Evolutionary conservation across 2,113 vertebrate species (phyloP).

Genomic region (Riparia riparia): DNA sequence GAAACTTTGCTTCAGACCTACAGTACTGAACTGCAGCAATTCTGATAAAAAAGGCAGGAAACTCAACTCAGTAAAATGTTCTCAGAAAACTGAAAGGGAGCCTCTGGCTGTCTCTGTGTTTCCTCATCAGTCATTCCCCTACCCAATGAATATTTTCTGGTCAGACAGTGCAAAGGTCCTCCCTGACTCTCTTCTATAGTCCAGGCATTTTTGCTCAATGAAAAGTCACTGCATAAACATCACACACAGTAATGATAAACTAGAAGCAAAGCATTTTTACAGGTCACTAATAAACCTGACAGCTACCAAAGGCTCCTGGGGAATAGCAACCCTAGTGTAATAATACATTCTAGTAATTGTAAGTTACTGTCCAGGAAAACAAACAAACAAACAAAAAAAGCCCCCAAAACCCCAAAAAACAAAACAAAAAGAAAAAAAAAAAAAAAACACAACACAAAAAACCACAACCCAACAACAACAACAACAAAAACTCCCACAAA

Average conservation of each 20-base stretch:
- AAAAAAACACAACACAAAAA: background rate
- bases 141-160: background rate
- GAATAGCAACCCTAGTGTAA: background rate
- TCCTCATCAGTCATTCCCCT: background rate
- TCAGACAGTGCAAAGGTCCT: background rate
- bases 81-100: background rate
- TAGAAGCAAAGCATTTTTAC: background rate
- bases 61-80: background rate
- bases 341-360: background rate
- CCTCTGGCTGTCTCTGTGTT: background rate
- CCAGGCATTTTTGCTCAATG: background rate
- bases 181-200: background rate
- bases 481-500: no score
- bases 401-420: no score
- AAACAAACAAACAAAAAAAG: no score
- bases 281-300: background rate
- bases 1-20: background rate
- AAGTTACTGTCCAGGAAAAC: background rate
- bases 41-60: background rate
- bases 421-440: background rate
- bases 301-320: background rate
- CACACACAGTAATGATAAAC: background rate
- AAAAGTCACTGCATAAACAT: background rate
- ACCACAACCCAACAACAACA: no score
- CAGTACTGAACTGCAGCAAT: background rate